Evolutionary conservation across 2,113 vertebrate species (phyloP).

Genomic region (Trematomus loennbergii): DNA sequence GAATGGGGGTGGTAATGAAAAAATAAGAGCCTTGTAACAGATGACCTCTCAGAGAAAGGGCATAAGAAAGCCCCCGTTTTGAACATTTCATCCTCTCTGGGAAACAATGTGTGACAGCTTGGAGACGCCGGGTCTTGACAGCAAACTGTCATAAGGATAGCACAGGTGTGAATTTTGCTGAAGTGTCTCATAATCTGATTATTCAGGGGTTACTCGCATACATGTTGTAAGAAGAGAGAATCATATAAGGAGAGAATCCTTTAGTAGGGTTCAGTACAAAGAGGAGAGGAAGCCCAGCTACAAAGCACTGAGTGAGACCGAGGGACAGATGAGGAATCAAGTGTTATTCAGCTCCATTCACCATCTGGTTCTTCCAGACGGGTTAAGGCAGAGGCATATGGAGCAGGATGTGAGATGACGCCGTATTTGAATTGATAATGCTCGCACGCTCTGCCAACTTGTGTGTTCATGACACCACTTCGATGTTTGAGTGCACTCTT

Average conservation of each 20-base stretch:
- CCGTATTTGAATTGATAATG: constrained; percentile 62
- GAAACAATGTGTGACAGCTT: neutral
- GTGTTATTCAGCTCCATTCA: constrained; percentile 36
- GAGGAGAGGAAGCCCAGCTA: constrained; percentile 23
- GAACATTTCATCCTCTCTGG: neutral
- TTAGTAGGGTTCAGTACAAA: constrained; percentile 17
- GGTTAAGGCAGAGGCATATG: constrained; percentile 55
- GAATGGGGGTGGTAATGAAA: constrained; percentile 68
- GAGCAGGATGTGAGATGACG: constrained; percentile 49
- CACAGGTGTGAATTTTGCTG: constrained; percentile 34
- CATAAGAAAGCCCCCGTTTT: neutral
- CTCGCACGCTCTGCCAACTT: constrained; percentile 27
- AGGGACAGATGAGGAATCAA: constrained; percentile 55
- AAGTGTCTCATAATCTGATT: constrained; percentile 18
- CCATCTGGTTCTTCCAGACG: constrained; percentile 63
- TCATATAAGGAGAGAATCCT: constrained; percentile 5
- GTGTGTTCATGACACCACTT: constrained; percentile 35
- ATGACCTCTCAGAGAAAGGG: constrained; percentile 64
- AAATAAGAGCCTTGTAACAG: constrained; percentile 65
- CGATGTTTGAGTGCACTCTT: constrained; percentile 6
- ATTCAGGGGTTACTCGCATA: constrained; percentile 2
- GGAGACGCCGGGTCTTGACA: neutral
- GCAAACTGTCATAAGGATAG: constrained; percentile 24
- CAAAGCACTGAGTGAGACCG: constrained; percentile 29
- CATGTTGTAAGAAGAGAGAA: neutral